Conservation (phyloP, 2,888 invertebrate species). For the Drosophila prolongata region DNA sequence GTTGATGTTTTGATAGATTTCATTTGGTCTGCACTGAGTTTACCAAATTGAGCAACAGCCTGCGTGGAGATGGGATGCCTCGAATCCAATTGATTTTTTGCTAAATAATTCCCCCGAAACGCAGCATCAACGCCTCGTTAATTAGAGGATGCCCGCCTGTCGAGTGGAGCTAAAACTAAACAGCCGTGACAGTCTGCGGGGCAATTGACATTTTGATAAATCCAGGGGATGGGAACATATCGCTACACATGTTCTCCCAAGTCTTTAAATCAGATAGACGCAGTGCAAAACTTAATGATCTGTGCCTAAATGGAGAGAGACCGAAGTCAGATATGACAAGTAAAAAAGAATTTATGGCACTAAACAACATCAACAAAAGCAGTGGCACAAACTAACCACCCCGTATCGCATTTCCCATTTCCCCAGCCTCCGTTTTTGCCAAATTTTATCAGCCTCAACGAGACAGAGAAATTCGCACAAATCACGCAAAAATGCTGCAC, state of each 20-base stretch:
- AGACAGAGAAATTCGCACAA: slow-evolving; percentile 71
- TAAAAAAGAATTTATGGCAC: slow-evolving; percentile 74
- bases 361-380: slow-evolving; percentile 61
- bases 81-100: slow-evolving; percentile 36
- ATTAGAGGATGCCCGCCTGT: slow-evolving; percentile 49
- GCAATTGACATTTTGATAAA: slow-evolving; percentile 60
- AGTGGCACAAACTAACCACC: slow-evolving; percentile 58
- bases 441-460: slow-evolving; percentile 62
- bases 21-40: slow-evolving; percentile 14
- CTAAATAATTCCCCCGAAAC: slow-evolving; percentile 31
- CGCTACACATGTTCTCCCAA: slow-evolving; percentile 56
- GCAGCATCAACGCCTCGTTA: slow-evolving; percentile 67
- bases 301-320: slow-evolving; percentile 70
- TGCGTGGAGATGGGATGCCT: background rate
- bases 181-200: slow-evolving; percentile 54
- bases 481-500: slow-evolving; percentile 79
- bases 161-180: slow-evolving; percentile 36
- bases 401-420: slow-evolving; percentile 38
- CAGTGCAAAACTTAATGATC: slow-evolving; percentile 75
- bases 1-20: slow-evolving; percentile 40
- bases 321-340: slow-evolving; percentile 70
- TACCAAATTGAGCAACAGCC: slow-evolving; percentile 21
- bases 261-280: slow-evolving; percentile 72
- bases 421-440: background rate
- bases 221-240: slow-evolving; percentile 12